Evolutionary conservation across 2,113 vertebrate genomes (phyloP), one percentile per base, ranked within the genome.

Genomic region (Lophochroa leadbeateri): DNA sequence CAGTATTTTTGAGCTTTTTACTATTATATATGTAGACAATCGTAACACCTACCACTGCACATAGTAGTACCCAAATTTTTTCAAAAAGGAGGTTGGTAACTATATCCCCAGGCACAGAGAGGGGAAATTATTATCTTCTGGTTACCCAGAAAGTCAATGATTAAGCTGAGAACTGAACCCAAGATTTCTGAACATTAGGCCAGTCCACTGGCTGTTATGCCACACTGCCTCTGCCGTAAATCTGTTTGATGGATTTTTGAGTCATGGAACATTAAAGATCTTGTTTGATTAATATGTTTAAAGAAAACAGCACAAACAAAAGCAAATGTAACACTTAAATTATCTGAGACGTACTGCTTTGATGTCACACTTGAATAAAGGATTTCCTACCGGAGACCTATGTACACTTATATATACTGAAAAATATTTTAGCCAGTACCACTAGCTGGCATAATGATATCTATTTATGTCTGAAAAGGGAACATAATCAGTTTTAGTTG

Each of bases 401-500:
- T 46, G 78, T 43, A 63, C 57, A 86, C 60, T 61, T 72, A 25
- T 20, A 71, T 21, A 35, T 4, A n/a, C 64, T 58, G 74, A 71
- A 86, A 96, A 88, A 97, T 97, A 98, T 97, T 96, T 97, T 97
- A 97, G 92, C 97, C 97, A 98, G 98, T 97, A 97, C 96, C 97
- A 97, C 98, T 98, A 97, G 97, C 97, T 98, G 98, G 98, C 98
- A 97, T 88, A 43, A 63, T 92, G 82, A 80, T 70, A 74, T 96
- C 96, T 96, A 96, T 87, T 97, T 95, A 92, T 97, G 97, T 97
- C 98, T 98, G 97, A 97, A 96, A 98, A 97, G 71, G 76, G 93
- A 98, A 95, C 91, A 98, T 98, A 98, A 99, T 98, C 98, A 97
- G 95, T 98, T 98, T 98, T 98, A 97, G 98, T 97, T 96, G 98